Evolutionary conservation across 2,113 vertebrate genomes (phyloP), one percentile per base, ranked within the genome.

Genomic region (Stigmatopora argus): DNA sequence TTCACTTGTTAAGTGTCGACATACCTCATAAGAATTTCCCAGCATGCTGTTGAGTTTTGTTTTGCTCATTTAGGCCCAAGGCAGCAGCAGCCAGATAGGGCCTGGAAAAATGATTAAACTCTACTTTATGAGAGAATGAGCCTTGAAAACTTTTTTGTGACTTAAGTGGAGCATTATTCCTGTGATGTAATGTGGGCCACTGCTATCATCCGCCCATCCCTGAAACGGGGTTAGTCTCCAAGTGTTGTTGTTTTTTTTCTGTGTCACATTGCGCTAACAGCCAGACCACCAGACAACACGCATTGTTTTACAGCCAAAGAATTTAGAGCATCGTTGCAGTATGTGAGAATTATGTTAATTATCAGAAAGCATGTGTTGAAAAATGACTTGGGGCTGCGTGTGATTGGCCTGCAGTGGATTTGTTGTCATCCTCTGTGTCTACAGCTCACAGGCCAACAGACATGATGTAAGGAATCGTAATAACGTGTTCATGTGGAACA

Each of bases 401-500:
- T 66, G 84, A 83, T 85, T 85, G 86, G 85, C 88, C 84, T 38
- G 79, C 72, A 79, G 85, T 82, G 77, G 8, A 74, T 82, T 70
- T 87, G 83, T 81, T 85, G 84, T 83, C 80, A 83, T 83, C 79
- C 78, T 78, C 60, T n/a, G 13, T 77, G 83, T 78, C 75, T 85
- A 67, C 84, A 83, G 88, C 88, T 86, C 78, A 83, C 80, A 88
- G 87, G 82, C 84, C 79, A 55, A 81, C 71, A 79, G 71, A 81
- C 78, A 87, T 89, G 88, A 90, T 91, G 90, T 88, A 90, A 91
- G 78, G 83, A 72, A 76, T 14, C 46, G 89, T 84, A 89, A 90
- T 77, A 82, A 73, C 79, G 69, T 85, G 69, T 72, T 80, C 52
- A 65, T 76, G 71, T 55, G 65, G 69, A 75, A 68, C 48, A 66